Evolutionary conservation across 2,797 vertebrate genomes (phyloP).

Genomic region (Diglossa cyanea): DNA sequence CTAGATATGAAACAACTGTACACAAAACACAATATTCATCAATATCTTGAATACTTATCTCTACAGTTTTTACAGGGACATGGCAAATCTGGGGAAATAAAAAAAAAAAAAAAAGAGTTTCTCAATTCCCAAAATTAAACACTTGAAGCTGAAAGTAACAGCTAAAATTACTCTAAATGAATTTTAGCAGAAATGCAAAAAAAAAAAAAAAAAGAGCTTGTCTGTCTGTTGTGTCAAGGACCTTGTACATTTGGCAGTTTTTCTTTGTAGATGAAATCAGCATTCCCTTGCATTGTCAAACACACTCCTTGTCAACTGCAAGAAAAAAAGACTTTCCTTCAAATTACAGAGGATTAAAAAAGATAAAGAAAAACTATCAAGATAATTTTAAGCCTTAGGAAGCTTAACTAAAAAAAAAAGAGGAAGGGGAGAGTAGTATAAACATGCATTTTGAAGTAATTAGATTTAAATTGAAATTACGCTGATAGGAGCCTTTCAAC

Average conservation of each 20-base stretch:
- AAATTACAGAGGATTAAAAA: conserved; percentile 5
- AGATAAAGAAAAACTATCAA: not conserved
- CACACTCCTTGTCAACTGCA: not conserved
- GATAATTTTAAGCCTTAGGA: not conserved
- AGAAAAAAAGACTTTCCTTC: not conserved
- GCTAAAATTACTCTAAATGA: not conserved
- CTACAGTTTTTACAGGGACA: not conserved
- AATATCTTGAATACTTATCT: not conserved
- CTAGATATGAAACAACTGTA: not conserved
- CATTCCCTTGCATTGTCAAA: conserved; percentile 1
- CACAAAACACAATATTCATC: not conserved
- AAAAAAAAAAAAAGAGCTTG: not conserved
- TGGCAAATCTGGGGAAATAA: not conserved
- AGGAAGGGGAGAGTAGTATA: not conserved
- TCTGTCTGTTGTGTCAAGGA: not conserved
- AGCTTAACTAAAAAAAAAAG: not conserved
- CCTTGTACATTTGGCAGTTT: not conserved
- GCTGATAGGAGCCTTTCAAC: not conserved
- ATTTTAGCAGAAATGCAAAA: not conserved
- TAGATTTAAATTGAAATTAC: not conserved
- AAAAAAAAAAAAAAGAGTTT: not conserved
- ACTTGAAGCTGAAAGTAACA: not conserved
- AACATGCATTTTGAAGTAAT: not conserved
- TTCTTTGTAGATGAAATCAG: not conserved
- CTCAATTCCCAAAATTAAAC: not conserved